phyloP scores from a whole-genome alignment of 2,888 invertebrate genomes.

The Lasioglossum calceatum region DNA sequence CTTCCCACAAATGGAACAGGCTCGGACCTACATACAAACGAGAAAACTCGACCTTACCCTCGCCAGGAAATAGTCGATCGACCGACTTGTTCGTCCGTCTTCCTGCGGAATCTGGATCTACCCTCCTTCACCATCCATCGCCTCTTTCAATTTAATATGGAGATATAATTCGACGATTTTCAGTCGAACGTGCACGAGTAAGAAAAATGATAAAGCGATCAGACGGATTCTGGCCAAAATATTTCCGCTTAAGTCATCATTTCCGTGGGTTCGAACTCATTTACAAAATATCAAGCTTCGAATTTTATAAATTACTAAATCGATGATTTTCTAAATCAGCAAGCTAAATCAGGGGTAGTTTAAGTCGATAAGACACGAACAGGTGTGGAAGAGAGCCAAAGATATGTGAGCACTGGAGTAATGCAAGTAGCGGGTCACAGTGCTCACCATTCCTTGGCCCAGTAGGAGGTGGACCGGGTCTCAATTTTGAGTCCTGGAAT shows the following conservation, averaged over 20 bases:
- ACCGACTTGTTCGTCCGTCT: background rate
- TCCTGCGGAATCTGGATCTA: background rate
- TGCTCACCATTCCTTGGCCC: too few relatives aligned
- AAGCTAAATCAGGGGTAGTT: background rate
- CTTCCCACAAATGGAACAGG: slow-evolving; percentile 65
- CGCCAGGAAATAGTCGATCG: background rate
- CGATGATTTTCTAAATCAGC: background rate
- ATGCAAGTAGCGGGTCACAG: too few relatives aligned
- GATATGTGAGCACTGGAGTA: too few relatives aligned
- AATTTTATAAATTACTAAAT: background rate
- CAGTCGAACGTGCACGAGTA: too few relatives aligned
- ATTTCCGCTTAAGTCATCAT: background rate
- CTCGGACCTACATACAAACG: slow-evolving; percentile 64
- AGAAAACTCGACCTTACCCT: slow-evolving; percentile 30
- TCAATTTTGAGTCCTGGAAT: too few relatives aligned
- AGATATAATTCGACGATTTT: too few relatives aligned
- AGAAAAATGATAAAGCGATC: too few relatives aligned
- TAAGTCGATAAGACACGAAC: too few relatives aligned
- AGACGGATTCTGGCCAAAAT: background rate
- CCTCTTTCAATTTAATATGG: too few relatives aligned
- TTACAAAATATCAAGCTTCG: background rate
- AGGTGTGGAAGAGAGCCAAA: too few relatives aligned
- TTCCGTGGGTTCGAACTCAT: background rate
- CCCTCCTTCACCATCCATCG: background rate
- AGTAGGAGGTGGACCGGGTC: too few relatives aligned